A percentile compares a stretch with the other conserved stretches of the same genome.
These are phyloP conservation scores for human DNA, from an alignment of 2,113 vertebrate genomes.

Conservation along the genomic window DNA sequence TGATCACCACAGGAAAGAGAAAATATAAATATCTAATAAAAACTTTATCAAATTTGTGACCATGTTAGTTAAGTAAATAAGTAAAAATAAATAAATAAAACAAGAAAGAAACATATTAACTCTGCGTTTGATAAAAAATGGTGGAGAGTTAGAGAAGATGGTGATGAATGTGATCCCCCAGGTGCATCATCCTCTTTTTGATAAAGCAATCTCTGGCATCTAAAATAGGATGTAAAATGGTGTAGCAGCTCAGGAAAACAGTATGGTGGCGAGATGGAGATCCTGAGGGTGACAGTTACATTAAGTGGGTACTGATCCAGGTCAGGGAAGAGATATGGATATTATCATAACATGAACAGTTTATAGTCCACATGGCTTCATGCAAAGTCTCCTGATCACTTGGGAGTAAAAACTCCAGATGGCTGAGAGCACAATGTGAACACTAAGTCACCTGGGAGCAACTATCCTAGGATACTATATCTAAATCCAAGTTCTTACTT, in stretches of 20 bases:
- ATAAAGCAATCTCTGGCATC: neutral
- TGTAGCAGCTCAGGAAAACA: too few relatives aligned
- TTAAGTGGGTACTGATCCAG: too few relatives aligned
- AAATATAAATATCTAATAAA: neutral
- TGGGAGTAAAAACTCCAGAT: neutral
- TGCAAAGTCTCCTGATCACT: neutral
- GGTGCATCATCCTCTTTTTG: neutral
- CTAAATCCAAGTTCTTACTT: neutral
- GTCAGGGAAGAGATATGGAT: neutral
- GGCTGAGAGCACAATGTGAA: neutral
- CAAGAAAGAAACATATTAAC: neutral
- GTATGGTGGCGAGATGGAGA: too few relatives aligned
- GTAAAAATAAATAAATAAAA: neutral
- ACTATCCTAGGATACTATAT: neutral
- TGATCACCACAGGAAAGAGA: neutral
- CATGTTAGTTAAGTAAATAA: neutral
- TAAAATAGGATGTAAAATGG: too few relatives aligned
- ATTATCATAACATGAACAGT: neutral
- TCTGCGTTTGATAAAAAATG: neutral
- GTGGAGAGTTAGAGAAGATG: neutral
- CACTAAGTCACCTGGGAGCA: fast-evolving
- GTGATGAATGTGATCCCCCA: neutral
- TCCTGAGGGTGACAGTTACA: neutral
- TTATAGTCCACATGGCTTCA: neutral
- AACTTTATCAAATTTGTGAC: neutral